Evolutionary conservation across 1,140 invertebrate species (phyloP).

Genomic region (Papilio helenus): DNA sequence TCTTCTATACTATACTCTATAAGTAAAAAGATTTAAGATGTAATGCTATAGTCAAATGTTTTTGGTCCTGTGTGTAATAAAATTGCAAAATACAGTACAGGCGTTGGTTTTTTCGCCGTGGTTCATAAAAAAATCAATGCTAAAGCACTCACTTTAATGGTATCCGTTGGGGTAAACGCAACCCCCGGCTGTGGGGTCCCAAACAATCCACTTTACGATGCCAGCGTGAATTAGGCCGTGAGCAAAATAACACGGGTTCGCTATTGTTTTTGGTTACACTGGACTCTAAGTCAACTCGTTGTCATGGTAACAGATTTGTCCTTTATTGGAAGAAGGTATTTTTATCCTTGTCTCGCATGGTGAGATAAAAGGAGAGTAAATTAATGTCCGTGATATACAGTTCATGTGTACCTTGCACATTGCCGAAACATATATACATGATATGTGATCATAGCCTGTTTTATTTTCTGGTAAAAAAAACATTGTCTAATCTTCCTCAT

Average conservation of each 20-base stretch:
- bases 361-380: background rate
- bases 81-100: background rate
- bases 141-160: conserved; percentile 32
- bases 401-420: too few relatives aligned
- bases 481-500: too few relatives aligned
- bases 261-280: conserved; percentile 32
- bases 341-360: background rate
- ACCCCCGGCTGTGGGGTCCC: conserved; percentile 11
- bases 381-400: background rate
- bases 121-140: conserved; percentile 25
- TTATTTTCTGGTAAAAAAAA: background rate
- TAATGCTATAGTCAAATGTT: too few relatives aligned
- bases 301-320: background rate
- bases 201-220: conserved; percentile 32
- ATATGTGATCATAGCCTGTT: background rate
- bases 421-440: too few relatives aligned
- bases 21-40: too few relatives aligned
- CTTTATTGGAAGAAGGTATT: background rate
- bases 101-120: conserved; percentile 13
- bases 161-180: conserved; percentile 29
- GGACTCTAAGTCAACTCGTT: conserved; percentile 24
- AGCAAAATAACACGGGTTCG: conserved; percentile 25
- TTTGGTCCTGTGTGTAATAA: background rate
- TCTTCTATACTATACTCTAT: too few relatives aligned
- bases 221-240: conserved; percentile 26